Evolutionary conservation across 2,797 vertebrate genomes (phyloP).

Genomic region (Lacerta bilineata): DNA sequence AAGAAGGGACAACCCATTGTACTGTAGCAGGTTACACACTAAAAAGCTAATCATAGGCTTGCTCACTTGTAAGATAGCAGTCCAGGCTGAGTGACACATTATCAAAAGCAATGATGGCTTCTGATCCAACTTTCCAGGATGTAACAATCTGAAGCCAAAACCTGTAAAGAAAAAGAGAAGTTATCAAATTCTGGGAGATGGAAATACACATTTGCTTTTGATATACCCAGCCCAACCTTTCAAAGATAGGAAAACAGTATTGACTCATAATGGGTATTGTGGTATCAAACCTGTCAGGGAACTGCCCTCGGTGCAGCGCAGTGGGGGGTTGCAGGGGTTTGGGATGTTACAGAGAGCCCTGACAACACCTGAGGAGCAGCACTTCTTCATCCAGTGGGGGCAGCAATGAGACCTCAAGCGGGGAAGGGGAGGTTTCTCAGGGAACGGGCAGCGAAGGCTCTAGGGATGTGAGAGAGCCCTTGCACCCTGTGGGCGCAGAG

Average conservation of each 20-base stretch:
- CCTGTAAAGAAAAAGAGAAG: constrained; percentile 77
- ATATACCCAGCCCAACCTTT: constrained; percentile 25
- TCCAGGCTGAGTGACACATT: constrained; percentile 96
- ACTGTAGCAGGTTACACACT: constrained; percentile 11
- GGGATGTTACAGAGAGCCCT: no score
- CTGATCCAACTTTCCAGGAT: constrained; percentile 86
- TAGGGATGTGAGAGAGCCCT: no score
- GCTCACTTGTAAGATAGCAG: constrained; percentile 98
- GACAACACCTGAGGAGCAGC: no score
- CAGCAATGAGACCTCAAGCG: no score
- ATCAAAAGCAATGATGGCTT: constrained; percentile 90
- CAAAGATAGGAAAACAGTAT: not conserved
- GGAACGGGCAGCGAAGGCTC: no score
- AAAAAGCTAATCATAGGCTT: constrained; percentile 48
- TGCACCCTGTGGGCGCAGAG: no score
- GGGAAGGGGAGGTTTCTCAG: no score
- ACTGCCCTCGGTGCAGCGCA: no score
- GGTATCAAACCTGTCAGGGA: not conserved
- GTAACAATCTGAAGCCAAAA: constrained; percentile 94
- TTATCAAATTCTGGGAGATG: constrained; percentile 52
- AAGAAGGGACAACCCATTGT: not conserved
- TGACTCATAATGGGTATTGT: not conserved
- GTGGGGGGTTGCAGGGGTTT: no score
- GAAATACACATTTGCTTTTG: not conserved
- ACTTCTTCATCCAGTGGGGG: no score